These are phyloP conservation scores for Syngnathus typhle DNA, from an alignment of 2,113 vertebrate species.

Conservation along the genomic window DNA sequence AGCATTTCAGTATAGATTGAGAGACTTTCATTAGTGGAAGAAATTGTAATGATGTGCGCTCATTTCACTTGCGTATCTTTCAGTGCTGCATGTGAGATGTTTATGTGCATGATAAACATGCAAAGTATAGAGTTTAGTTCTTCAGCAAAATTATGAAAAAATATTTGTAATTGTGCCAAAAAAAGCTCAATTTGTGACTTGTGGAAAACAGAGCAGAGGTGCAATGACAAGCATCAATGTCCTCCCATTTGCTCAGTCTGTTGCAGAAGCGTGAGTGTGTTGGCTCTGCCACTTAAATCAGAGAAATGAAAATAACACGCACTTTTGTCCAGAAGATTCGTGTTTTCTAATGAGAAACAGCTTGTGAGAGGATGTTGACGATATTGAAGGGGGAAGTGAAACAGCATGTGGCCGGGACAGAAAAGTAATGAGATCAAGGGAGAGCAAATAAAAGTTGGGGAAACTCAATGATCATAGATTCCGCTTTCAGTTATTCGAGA, in stretches of 20 bases:
- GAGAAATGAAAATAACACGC: neutral
- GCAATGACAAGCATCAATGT: too few species aligned
- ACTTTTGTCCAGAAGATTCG: neutral
- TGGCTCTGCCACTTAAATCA: neutral
- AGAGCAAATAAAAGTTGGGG: neutral
- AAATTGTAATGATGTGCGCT: too few species aligned
- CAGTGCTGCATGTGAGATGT: too few species aligned
- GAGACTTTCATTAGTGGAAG: too few species aligned
- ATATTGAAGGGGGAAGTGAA: slow-evolving; percentile 2
- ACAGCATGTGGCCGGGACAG: neutral
- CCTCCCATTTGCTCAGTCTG: too few species aligned
- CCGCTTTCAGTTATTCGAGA: neutral
- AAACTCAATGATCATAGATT: neutral
- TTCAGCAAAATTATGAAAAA: too few species aligned
- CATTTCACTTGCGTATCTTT: too few species aligned
- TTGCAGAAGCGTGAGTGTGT: neutral
- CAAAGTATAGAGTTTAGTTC: too few species aligned
- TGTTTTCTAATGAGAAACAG: slow-evolving; percentile 1
- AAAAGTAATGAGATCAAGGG: neutral
- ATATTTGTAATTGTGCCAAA: too few species aligned
- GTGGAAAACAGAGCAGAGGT: too few species aligned
- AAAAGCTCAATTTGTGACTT: too few species aligned
- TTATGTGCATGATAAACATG: too few species aligned
- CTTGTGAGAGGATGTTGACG: neutral
- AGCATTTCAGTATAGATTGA: neutral